Base-by-base conservation (phyloP, 2,797 vertebrate species). In the Anguilla anguilla region DNA sequence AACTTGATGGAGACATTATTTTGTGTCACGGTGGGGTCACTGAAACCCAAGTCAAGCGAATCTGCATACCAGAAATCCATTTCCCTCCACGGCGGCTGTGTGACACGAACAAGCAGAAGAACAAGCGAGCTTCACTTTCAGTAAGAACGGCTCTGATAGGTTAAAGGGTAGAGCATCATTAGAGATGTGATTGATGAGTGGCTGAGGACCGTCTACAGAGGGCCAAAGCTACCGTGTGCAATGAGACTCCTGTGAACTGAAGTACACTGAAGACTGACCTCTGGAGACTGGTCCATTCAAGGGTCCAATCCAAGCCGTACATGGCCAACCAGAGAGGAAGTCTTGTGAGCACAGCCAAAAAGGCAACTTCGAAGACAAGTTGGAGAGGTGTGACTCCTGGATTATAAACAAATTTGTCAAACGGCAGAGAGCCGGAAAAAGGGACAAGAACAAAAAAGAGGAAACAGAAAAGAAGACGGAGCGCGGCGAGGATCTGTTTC, bases 1-100 rank as follows among this genome's bases (percentile, higher is more conserved):
- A 90, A 90, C 89, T 91, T 11, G 74, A 87, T 87, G 90, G 93
- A 89, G 92, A 51, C 92, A 91, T 91, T 90, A 88, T 90, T 93
- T 91, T 86, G 79, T 59, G 49, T 77, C 57, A 67, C 25, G 7
- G 17, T 85, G 25, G 22, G 43, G 79, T 82, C 79, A 25, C 43
- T 46, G 39, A 49, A 25, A 61, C 11, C 22, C 22, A 85, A 46
- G 39, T n/a, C 81, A 59, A 49, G 31, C 64, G 6, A 6, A n/a
- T 46, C 17, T 6, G 4, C 19, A 19, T 64, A 9, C 59, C 22
- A 46, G 10, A 88, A 83, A 55, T 64, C 55, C 13, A 6, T 83
- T 39, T 85, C 86, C 57, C 25, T 64, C 86, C 28, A 9, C 84
- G 81, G 81, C 11, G 4, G n/a, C 86, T 85, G n/a, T 74, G 64